Conservation (phyloP, 1,140 invertebrate species). For the Drosophila bipectinata region DNA sequence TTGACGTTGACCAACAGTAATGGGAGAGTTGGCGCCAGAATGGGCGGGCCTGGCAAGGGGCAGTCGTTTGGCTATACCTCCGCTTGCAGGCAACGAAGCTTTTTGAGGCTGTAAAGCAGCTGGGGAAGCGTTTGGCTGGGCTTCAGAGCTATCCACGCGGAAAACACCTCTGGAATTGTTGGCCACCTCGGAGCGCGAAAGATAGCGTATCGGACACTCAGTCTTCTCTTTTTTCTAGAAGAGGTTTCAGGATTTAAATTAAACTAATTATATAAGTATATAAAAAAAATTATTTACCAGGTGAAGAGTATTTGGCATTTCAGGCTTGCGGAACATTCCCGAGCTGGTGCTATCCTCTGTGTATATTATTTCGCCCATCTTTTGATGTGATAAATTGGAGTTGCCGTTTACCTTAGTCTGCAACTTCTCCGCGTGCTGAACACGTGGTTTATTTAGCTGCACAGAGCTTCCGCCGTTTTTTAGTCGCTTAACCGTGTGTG, state of each 20-base stretch:
- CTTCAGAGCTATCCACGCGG: conserved; percentile 47
- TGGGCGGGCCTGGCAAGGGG: conserved; percentile 32
- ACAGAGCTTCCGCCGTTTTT: conserved; percentile 82
- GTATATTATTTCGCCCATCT: conserved; percentile 81
- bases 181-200: conserved; percentile 65
- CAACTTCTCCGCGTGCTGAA: conserved; percentile 36
- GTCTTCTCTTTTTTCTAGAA: conserved; percentile 63
- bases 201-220: conserved; percentile 72
- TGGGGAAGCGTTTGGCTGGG: conserved; percentile 24
- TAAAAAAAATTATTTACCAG: conserved; percentile 39
- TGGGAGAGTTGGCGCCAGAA: conserved; percentile 46
- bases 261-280: not conserved
- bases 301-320: conserved; percentile 65
- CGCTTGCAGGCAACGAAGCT: conserved; percentile 5
- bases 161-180: conserved; percentile 70
- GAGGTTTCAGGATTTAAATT: not conserved
- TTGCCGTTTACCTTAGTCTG: conserved; percentile 65
- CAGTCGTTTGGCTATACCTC: conserved; percentile 35
- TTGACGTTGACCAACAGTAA: conserved; percentile 58
- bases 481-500: conserved; percentile 78
- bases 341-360: conserved; percentile 76
- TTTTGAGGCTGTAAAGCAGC: conserved; percentile 19
- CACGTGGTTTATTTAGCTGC: conserved; percentile 71
- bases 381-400: conserved; percentile 37
- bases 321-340: conserved; percentile 78